Evolutionary conservation across 2,797 vertebrate genomes (phyloP), one percentile per base, ranked within the genome.

Genomic region (Micropoecilia bifurca): DNA sequence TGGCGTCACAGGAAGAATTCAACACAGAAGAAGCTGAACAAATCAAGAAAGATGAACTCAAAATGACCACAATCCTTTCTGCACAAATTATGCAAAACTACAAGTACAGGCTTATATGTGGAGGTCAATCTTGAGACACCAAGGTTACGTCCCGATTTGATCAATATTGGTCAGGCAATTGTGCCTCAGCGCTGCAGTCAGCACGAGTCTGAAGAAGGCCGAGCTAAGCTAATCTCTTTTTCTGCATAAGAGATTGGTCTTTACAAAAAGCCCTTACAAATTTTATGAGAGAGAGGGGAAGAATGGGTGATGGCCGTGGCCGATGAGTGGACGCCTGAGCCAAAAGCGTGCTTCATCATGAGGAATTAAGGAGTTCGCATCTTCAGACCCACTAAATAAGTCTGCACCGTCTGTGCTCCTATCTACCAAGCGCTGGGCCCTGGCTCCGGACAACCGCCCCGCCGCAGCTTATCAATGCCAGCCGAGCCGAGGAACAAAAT

Each of bases 111-210:
- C 8, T 28, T 48, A 8, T 7, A 36, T 33, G 46, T 79, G 22
- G 4, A 61, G 79, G 66, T 63, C 55, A 59, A 69, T 85, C 73
- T 77, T 33, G 36, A 80, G 81, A 75, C 22, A 82, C 79, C 63
- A 87, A 90, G 89, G 91, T 88, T 89, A 83, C 82, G 91, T 89
- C 80, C 78, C 80, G 89, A 89, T 82, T 79, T 46, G 80, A 93
- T 93, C 90, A 90, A 92, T 92, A 93, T 89, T 90, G 87, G 84
- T 89, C 80, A 30, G 86, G 80, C 81, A 89, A 85, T 90, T 91
- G 88, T 89, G 87, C 82, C 91, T 85, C 73, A 6, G 83, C 79
- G 53, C 85, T 82, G 87, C 82, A 91, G 87, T 80, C 80, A 75
- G 78, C 1, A 53, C 41, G 3, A 10, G 73, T 71, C 77, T 41